A percentile compares a stretch with the other conserved stretches of the same genome.
Evolutionary conservation across 1,140 invertebrate genomes (phyloP).

Genomic region (Magallana ariakensis): DNA sequence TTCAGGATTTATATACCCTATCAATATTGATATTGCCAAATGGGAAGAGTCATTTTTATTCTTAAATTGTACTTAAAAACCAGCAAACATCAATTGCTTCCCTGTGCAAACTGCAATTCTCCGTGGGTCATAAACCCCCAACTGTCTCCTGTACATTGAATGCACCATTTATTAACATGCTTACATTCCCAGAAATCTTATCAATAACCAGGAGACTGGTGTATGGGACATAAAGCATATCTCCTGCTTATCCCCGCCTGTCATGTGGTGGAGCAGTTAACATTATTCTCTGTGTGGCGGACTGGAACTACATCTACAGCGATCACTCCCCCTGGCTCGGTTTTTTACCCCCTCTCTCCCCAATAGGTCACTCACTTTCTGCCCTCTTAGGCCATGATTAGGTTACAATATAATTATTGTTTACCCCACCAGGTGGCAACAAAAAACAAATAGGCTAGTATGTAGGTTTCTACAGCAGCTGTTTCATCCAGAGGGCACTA

Average conservation of each 20-base stretch:
- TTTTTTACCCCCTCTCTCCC: neutral
- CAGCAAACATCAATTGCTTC: neutral
- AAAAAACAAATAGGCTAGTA: neutral
- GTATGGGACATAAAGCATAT: conserved; percentile 5
- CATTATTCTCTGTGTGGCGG: neutral
- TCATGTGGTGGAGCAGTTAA: neutral
- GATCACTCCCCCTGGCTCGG: neutral
- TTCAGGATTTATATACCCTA: conserved; percentile 21
- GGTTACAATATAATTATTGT: conserved; percentile 26
- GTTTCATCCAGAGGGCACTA: neutral
- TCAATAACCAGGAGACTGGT: neutral
- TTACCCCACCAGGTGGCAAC: conserved; percentile 20
- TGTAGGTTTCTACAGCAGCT: neutral
- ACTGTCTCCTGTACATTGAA: neutral
- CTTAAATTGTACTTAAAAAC: neutral
- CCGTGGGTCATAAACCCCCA: neutral
- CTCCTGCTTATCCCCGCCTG: neutral
- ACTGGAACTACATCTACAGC: neutral
- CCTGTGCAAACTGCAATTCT: neutral
- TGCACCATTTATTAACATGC: conserved; percentile 26
- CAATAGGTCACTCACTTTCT: neutral
- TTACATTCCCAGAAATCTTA: conserved; percentile 8
- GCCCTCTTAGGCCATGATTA: neutral
- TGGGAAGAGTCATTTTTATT: neutral
- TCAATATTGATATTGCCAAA: conserved; percentile 8